Evolutionary conservation across 2,113 vertebrate genomes (phyloP).

Genomic region (Scalopus aquaticus): DNA sequence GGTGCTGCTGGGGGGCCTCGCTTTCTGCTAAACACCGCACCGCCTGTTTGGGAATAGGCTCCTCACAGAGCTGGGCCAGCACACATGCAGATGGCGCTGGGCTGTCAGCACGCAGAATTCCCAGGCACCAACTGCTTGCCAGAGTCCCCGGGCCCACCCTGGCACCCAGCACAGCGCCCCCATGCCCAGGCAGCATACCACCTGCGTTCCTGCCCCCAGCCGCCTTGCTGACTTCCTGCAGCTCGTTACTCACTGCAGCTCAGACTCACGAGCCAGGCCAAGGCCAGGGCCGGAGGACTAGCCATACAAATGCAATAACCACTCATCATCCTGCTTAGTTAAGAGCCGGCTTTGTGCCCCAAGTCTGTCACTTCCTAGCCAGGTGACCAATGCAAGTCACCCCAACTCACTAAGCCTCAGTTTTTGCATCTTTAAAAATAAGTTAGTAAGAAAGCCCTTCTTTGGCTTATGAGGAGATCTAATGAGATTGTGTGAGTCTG

Average conservation of each 20-base stretch:
- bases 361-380: background rate
- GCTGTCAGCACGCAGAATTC: background rate
- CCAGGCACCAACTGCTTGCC: background rate
- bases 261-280: background rate
- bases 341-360: background rate
- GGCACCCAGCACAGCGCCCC: background rate
- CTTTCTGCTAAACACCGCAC: accelerated
- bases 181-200: accelerated
- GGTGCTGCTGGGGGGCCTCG: background rate
- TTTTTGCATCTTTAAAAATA: background rate
- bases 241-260: background rate
- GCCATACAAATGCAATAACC: too few relatives aligned
- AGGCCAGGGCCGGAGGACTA: background rate
- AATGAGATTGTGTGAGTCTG: accelerated
- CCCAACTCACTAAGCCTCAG: background rate
- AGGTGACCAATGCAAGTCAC: background rate
- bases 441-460: background rate
- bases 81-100: accelerated
- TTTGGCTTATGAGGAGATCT: background rate
- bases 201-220: background rate
- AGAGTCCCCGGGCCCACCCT: background rate
- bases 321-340: background rate
- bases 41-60: accelerated
- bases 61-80: accelerated
- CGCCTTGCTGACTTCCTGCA: accelerated